Evolutionary conservation across 2,113 vertebrate genomes (phyloP).

Genomic region (Oreotrochilus melanogaster): DNA sequence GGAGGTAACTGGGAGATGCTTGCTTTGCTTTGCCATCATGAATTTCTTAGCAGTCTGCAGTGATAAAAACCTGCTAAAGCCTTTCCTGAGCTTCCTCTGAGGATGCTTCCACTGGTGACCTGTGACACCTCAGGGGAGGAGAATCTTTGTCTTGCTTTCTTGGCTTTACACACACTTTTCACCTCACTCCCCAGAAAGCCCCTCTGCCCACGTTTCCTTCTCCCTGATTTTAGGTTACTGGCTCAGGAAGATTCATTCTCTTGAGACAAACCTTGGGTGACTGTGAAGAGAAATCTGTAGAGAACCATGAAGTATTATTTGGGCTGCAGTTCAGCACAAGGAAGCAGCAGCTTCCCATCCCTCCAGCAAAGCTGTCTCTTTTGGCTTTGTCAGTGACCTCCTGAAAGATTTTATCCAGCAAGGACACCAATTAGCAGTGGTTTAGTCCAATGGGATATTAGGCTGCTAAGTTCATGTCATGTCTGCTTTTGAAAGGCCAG

Average conservation of each 20-base stretch:
- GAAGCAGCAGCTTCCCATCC: background rate
- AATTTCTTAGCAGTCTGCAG: background rate
- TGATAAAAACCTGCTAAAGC: background rate
- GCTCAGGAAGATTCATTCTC: background rate
- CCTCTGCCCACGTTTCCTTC: background rate
- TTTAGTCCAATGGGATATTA: background rate
- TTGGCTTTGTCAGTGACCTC: background rate
- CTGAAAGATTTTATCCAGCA: background rate
- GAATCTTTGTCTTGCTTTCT: background rate
- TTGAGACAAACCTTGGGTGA: background rate
- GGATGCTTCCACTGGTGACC: background rate
- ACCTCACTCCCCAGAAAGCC: background rate
- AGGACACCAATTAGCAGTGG: background rate
- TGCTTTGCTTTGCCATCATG: background rate
- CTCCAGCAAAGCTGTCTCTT: background rate
- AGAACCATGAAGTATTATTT: background rate
- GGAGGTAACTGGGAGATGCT: background rate
- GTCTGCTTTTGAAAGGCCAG: slow-evolving; percentile 28
- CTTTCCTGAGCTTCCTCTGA: background rate
- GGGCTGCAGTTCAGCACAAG: background rate
- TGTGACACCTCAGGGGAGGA: background rate
- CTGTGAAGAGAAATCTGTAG: background rate
- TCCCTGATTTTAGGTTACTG: background rate
- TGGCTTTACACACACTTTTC: background rate
- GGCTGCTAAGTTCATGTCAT: slow-evolving; percentile 22